These are phyloP conservation scores for Ceramica pisi DNA, from an alignment of 2,888 invertebrate species.

Conservation along the genomic window DNA sequence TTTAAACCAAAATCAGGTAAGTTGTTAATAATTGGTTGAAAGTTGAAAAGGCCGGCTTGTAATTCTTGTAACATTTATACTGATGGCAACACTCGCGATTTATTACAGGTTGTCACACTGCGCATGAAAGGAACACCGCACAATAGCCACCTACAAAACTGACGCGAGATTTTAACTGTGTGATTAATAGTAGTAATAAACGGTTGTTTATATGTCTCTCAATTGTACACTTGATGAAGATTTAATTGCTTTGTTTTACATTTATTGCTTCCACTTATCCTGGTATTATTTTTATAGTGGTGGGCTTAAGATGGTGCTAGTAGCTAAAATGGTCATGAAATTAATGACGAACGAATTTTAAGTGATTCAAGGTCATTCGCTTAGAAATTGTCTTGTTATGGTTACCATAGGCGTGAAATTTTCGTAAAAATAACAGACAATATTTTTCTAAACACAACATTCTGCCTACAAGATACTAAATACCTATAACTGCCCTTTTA, in stretches of 20 bases:
- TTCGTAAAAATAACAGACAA: constrained; percentile 1
- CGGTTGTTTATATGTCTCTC: constrained; percentile 63
- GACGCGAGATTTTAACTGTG: constrained; percentile 66
- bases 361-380: constrained; percentile 4
- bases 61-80: constrained; percentile 66
- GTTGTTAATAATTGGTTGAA: constrained; percentile 70
- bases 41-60: constrained; percentile 66
- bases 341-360: not conserved
- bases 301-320: constrained; percentile 8
- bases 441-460: constrained; percentile 15
- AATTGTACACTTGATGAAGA: constrained; percentile 65
- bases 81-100: constrained; percentile 67
- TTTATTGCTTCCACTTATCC: constrained; percentile 58
- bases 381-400: not conserved
- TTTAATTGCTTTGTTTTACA: constrained; percentile 65
- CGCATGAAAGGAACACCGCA: constrained; percentile 67
- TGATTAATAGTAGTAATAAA: constrained; percentile 68
- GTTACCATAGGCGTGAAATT: constrained; percentile 2
- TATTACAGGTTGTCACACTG: constrained; percentile 66
- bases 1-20: constrained; percentile 55
- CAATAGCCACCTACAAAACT: constrained; percentile 65
- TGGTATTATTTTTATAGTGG: constrained; percentile 29
- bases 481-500: constrained; percentile 57
- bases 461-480: constrained; percentile 28
- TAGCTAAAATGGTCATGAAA: constrained; percentile 3